Conservation (phyloP, 2,113 vertebrate species). For the Promerops cafer region DNA sequence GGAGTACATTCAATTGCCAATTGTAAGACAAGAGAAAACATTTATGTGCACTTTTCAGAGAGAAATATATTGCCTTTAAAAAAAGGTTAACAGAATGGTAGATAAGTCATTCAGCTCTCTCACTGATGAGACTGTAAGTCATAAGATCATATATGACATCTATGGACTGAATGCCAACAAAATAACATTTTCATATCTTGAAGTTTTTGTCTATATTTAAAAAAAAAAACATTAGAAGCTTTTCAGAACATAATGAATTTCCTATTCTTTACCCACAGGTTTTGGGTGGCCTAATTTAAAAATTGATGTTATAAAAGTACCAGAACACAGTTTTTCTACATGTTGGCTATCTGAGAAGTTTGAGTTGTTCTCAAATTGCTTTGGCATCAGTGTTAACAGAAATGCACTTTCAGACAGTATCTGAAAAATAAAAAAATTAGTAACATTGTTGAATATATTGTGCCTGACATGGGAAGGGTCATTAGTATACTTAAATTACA, state of each 20-base stretch:
- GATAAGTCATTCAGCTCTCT: fast-evolving
- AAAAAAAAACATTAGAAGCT: neutral
- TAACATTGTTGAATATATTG: neutral
- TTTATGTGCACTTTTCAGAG: neutral
- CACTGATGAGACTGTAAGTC: neutral
- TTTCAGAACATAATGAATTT: neutral
- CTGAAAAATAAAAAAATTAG: neutral
- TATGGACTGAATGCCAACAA: neutral
- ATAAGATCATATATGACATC: neutral
- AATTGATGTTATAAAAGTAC: neutral
- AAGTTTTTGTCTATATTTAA: neutral
- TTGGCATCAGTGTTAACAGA: neutral
- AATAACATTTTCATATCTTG: neutral
- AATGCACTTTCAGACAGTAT: neutral
- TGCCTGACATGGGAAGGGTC: neutral
- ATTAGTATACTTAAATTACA: neutral
- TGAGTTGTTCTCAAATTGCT: neutral
- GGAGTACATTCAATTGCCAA: neutral
- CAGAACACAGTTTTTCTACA: neutral
- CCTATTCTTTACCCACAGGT: neutral
- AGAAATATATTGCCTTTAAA: neutral
- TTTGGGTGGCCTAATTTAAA: neutral
- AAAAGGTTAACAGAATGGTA: neutral
- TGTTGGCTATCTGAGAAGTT: neutral
- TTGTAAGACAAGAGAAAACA: neutral